phyloP scores from a whole-genome alignment of 2,797 vertebrate genomes.

The Clarias platycephalus region DNA sequence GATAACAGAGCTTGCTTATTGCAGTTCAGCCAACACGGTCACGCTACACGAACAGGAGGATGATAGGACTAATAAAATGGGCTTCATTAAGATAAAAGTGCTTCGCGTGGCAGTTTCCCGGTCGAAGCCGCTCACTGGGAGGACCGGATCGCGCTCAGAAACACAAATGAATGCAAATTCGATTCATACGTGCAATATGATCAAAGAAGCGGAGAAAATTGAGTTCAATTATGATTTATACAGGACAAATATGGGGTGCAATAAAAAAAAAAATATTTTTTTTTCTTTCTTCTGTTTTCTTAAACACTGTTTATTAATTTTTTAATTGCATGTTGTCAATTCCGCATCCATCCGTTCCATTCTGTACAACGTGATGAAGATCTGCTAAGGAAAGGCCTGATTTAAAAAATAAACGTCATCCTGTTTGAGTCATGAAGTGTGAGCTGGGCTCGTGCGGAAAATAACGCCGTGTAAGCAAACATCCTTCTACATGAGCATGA shows the following conservation, averaged over 20 bases:
- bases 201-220: neutral
- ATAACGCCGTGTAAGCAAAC: neutral
- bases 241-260: neutral
- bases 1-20: slow-evolving; percentile 15
- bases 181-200: neutral
- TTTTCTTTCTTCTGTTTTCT: neutral
- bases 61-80: neutral
- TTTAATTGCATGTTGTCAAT: too few species aligned
- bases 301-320: neutral
- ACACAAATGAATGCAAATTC: slow-evolving; percentile 1
- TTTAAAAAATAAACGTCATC: neutral
- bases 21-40: slow-evolving; percentile 4
- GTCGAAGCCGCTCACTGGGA: neutral
- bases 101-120: neutral
- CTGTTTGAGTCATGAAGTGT: neutral
- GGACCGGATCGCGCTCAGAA: neutral
- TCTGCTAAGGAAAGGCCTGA: neutral
- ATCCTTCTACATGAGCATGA: neutral
- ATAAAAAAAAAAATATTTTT: neutral
- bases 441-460: neutral
- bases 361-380: neutral
- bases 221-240: neutral
- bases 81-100: slow-evolving; percentile 17
- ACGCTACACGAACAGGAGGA: neutral
- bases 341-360: neutral